A percentile compares a stretch with the other conserved stretches of the same genome.
phyloP scores from a whole-genome alignment of 2,113 vertebrate species.

The Salvelinus alpinus region DNA sequence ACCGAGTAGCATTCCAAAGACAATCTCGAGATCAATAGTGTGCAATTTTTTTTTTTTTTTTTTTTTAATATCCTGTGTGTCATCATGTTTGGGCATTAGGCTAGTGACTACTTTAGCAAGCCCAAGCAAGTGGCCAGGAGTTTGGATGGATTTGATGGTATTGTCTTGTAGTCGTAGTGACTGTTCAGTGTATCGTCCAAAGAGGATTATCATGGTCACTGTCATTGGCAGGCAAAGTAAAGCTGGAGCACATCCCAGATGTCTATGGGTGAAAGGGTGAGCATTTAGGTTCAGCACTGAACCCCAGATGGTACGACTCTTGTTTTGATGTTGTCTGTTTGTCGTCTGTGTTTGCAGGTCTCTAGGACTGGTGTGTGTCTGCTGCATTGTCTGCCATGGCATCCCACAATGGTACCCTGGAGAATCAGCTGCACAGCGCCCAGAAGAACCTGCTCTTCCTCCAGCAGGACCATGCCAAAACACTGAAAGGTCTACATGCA shows the following conservation, averaged over 20 bases:
- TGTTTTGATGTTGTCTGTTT: constrained; percentile 27
- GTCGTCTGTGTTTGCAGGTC: constrained; percentile 37
- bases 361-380: constrained; percentile 26
- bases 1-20: neutral
- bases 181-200: constrained; percentile 13
- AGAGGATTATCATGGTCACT: constrained; percentile 19
- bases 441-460: constrained; percentile 97
- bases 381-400: constrained; percentile 79
- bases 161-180: neutral
- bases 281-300: constrained; percentile 9
- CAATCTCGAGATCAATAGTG: neutral
- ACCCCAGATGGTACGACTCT: constrained; percentile 7
- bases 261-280: constrained; percentile 15
- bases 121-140: neutral
- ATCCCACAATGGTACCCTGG: constrained; percentile 81
- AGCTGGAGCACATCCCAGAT: constrained; percentile 24
- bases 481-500: constrained; percentile 87
- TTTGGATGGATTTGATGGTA: constrained; percentile 14
- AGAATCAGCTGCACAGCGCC: constrained; percentile 95
- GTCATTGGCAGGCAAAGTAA: constrained; percentile 2
- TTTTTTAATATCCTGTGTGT: neutral
- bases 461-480: constrained; percentile 91
- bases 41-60: too few relatives aligned
- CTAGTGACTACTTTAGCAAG: neutral
- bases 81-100: neutral